Percentiles rank a stretch among this genome's conserved stretches.
These are phyloP conservation scores for Drosophila meridiana DNA, from an alignment of 2,888 invertebrate species.

Conservation along the genomic window DNA sequence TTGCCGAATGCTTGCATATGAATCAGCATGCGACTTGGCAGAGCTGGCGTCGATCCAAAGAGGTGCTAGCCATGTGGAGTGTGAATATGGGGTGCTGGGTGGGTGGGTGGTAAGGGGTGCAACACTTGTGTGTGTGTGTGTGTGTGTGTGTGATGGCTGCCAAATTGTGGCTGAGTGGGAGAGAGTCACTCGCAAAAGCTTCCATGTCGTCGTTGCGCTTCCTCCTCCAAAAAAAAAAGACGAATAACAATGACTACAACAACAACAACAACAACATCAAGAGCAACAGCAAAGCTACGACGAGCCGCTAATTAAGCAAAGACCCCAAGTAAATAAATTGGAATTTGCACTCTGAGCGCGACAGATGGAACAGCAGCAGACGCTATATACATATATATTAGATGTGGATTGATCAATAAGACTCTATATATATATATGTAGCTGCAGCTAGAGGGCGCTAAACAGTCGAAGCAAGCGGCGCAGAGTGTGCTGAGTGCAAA, in stretches of 20 bases:
- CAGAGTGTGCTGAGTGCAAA: conserved; percentile 31
- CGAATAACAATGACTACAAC: conserved; percentile 20
- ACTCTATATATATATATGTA: background rate
- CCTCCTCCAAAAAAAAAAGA: conserved; percentile 24
- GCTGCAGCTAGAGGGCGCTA: background rate
- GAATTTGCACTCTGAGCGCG: conserved; percentile 61
- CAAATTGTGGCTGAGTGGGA: conserved; percentile 49
- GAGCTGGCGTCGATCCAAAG: conserved; percentile 52
- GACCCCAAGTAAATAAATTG: conserved; percentile 69
- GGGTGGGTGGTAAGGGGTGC: background rate
- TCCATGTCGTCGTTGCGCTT: conserved; percentile 54
- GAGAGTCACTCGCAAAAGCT: conserved; percentile 48
- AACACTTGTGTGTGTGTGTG: background rate
- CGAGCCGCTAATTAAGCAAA: conserved; percentile 71
- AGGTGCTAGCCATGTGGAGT: conserved; percentile 18
- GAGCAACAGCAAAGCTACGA: conserved; percentile 26
- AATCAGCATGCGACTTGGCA: conserved; percentile 42
- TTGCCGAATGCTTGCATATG: conserved; percentile 24
- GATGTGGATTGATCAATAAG: conserved; percentile 8
- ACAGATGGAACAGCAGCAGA: conserved; percentile 17
- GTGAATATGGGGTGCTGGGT: background rate
- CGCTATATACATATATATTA: background rate
- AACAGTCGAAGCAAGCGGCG: background rate
- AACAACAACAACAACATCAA: conserved; percentile 14
- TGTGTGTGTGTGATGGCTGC: conserved; percentile 14